phyloP scores from a whole-genome alignment of 2,797 vertebrate genomes.

The Poecilia gillii region DNA sequence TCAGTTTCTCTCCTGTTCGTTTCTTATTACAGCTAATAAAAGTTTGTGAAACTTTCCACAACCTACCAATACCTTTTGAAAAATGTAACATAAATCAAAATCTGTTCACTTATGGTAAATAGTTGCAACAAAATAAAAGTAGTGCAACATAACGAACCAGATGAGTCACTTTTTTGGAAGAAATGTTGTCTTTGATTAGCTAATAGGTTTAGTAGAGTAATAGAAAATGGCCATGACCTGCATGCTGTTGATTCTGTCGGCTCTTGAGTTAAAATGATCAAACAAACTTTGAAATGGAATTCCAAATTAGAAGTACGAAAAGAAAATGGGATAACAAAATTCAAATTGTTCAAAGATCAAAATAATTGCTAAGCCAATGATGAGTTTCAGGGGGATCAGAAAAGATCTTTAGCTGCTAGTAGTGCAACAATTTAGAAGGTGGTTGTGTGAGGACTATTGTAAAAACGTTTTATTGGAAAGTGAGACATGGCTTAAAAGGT shows the following conservation, averaged over 20 bases:
- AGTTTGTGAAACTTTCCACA: background rate
- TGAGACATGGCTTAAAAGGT: background rate
- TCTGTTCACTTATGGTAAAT: background rate
- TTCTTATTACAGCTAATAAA: background rate
- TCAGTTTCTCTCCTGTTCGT: constrained; percentile 11
- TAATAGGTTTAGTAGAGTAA: background rate
- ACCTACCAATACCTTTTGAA: background rate
- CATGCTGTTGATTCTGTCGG: background rate
- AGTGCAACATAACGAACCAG: background rate
- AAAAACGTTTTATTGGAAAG: background rate
- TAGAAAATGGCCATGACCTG: background rate
- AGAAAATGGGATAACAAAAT: background rate
- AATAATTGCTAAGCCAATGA: background rate
- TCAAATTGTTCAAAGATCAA: background rate
- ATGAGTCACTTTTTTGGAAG: background rate
- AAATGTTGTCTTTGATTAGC: background rate
- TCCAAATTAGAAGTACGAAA: background rate
- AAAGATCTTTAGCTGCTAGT: background rate
- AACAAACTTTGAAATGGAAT: background rate
- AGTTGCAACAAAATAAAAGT: background rate
- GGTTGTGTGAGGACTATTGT: background rate
- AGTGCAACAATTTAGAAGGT: background rate
- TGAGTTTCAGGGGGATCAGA: background rate
- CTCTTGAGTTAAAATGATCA: background rate
- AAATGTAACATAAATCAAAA: background rate